Percentiles rank a stretch among this genome's conserved stretches.
These are phyloP conservation scores for Alauda arvensis DNA, from an alignment of 2,797 vertebrate genomes.

Conservation along the genomic window DNA sequence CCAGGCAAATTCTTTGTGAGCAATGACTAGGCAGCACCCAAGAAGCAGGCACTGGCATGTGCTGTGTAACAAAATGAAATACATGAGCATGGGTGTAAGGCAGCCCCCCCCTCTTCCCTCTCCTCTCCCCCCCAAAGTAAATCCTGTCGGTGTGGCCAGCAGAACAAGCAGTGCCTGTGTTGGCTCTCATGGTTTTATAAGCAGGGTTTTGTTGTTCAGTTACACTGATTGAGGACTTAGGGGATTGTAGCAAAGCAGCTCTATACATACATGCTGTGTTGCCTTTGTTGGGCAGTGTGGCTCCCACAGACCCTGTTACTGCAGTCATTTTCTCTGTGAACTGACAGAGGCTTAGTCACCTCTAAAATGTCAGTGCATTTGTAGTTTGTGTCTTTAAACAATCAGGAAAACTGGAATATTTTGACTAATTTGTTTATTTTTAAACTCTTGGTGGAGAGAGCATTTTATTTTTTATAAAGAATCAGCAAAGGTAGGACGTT, in stretches of 20 bases:
- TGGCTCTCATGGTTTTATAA: constrained; percentile 68
- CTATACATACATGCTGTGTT: constrained; percentile 66
- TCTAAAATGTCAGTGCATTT: constrained; percentile 47
- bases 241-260: constrained; percentile 63
- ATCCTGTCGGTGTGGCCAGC: constrained; percentile 46
- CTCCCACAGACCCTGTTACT: constrained; percentile 50
- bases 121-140: not conserved
- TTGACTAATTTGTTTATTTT: not conserved
- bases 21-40: not conserved
- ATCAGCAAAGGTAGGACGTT: not conserved
- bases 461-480: not conserved
- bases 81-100: not conserved
- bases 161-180: constrained; percentile 50
- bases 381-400: constrained; percentile 4
- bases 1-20: not conserved
- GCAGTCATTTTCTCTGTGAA: constrained; percentile 44
- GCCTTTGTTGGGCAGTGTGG: constrained; percentile 58
- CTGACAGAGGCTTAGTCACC: constrained; percentile 35
- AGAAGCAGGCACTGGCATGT: not conserved
- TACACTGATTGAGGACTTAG: constrained; percentile 65
- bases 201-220: constrained; percentile 70
- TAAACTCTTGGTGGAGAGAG: not conserved
- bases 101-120: not conserved
- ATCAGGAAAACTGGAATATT: not conserved
- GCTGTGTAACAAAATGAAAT: not conserved